Base-by-base conservation (phyloP, 2,113 vertebrate genomes). In the Calidris pugnax region DNA sequence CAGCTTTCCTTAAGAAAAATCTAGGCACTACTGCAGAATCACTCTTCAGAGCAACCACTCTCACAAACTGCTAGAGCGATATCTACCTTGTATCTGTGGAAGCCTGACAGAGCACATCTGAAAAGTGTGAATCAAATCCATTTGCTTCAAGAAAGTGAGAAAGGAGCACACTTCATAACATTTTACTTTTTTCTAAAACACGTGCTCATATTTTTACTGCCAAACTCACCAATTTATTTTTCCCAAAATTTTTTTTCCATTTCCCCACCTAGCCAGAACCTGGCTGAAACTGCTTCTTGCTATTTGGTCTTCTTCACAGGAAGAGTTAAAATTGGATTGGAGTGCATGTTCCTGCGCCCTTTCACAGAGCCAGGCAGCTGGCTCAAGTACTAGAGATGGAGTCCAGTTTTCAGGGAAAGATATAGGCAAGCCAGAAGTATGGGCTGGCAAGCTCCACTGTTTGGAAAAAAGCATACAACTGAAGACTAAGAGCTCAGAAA, bases 371-470 rank as follows among this genome's bases (percentile, higher is more conserved):
- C 77, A 63, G 71, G 87, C 94, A 91, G 93, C 85, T 94, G 96
- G 95, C 93, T 83, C 72, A 63, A 17, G 82, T 72, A 15, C 85
- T 23, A 37, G 8, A 86, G 47, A 86, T 24, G 1, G 22, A 78
- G 88, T 74, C 95, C 95, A 93, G 93, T 74, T 95, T 92, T 90
- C 88, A 93, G 83, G 66, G 83, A 45, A 67, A 92, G 85, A 92
- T 86, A 92, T 30, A 94, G 90, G 76, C 96, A 94, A 92, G 93
- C 90, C 95, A 96, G 89, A 75, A 96, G 84, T 79, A 96, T 76
- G 89, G 96, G 90, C 93, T 95, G 93, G 93, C 96, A 96, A 77
- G 92, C 79, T 64, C 55, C 22, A 68, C 12, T 12, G 83, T 53
- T 90, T 12, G 80, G 92, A 93, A 90, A 90, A 96, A 88, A 93